Evolutionary conservation across 1,140 invertebrate species (phyloP).

Genomic region (Bombus balteatus): DNA sequence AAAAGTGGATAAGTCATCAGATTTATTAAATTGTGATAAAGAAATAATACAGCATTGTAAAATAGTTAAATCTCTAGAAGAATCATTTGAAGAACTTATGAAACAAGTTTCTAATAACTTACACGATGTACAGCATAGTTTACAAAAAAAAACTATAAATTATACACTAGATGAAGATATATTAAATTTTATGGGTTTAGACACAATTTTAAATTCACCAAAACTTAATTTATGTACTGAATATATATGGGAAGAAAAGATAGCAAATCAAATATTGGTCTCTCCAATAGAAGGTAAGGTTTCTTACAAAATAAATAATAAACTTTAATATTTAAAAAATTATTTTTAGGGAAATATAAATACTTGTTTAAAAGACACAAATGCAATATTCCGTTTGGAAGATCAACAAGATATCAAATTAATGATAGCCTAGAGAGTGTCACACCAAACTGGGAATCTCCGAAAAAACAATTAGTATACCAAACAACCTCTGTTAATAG

Average conservation of each 20-base stretch:
- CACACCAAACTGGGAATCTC: conserved; percentile 20
- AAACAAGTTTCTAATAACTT: neutral
- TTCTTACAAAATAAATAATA: neutral
- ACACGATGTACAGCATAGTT: neutral
- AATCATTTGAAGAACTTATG: neutral
- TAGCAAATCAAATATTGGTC: conserved; percentile 4
- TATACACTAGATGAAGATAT: neutral
- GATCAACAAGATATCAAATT: neutral
- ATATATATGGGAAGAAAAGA: neutral
- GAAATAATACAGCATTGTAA: conserved; percentile 12
- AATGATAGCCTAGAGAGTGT: neutral
- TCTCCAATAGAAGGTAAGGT: conserved; percentile 38
- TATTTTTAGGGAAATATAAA: conserved; percentile 65
- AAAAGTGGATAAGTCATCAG: conserved; percentile 15
- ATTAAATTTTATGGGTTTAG: conserved; percentile 37
- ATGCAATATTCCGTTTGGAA: neutral
- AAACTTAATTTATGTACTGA: conserved; percentile 41
- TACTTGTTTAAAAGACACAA: conserved; percentile 70
- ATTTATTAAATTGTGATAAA: conserved; percentile 47
- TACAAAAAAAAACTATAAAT: neutral
- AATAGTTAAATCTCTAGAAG: conserved; percentile 16
- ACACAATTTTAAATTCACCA: conserved; percentile 41
- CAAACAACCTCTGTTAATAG: neutral
- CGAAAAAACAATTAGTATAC: neutral
- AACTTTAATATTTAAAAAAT: neutral